Percentiles rank a stretch among this genome's conserved stretches.
These are phyloP conservation scores for Fopius arisanus DNA, from an alignment of 1,140 invertebrate genomes.

Conservation along the genomic window DNA sequence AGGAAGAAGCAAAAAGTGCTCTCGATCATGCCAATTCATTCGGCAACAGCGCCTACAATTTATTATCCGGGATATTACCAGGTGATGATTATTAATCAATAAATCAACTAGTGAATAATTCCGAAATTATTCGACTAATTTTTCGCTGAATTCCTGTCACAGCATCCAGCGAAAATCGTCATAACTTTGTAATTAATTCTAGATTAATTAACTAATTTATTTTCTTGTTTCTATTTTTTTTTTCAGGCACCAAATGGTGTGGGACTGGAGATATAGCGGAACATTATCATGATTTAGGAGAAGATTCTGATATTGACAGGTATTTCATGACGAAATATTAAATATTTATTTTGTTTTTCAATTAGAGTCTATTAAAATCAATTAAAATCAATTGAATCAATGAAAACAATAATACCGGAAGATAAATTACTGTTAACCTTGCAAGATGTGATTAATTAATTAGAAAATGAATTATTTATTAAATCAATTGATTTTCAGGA, in stretches of 20 bases:
- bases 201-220: background rate
- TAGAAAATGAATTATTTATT: no score
- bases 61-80: slow-evolving; percentile 79
- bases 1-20: slow-evolving; percentile 13
- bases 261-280: slow-evolving; percentile 84
- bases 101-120: no score
- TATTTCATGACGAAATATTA: background rate
- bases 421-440: no score
- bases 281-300: slow-evolving; percentile 83
- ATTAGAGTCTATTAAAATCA: no score
- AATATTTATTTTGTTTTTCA: no score
- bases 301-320: slow-evolving; percentile 54
- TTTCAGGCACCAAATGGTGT: slow-evolving; percentile 87
- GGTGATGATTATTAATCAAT: slow-evolving; percentile 60
- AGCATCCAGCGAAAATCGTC: no score
- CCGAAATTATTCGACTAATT: no score
- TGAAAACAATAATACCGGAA: no score
- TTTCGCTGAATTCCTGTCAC: no score
- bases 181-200: no score
- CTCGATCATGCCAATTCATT: slow-evolving; percentile 19
- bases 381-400: no score
- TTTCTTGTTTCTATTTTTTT: background rate
- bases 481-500: background rate
- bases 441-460: no score
- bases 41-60: slow-evolving; percentile 67